phyloP scores from a whole-genome alignment of 2,113 vertebrate species.

The Lagopus muta region DNA sequence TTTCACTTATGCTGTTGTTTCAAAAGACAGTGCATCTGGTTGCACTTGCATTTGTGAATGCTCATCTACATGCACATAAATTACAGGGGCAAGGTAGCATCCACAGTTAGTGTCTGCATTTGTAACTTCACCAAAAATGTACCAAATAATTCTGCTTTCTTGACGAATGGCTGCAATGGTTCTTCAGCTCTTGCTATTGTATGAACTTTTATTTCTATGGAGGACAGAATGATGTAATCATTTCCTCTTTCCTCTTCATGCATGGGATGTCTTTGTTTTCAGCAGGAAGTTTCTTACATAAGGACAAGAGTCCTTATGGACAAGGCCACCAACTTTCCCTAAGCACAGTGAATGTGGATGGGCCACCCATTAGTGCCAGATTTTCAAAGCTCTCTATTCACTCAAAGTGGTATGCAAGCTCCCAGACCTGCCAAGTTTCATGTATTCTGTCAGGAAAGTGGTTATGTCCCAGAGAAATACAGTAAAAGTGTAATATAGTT shows the following conservation, averaged over 20 bases:
- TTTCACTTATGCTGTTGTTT: neutral
- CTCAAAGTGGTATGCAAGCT: neutral
- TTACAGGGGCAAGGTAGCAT: neutral
- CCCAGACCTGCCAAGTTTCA: neutral
- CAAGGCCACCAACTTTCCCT: neutral
- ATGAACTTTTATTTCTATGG: neutral
- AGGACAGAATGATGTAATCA: neutral
- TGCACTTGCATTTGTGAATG: neutral
- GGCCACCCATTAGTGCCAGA: neutral
- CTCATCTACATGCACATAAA: neutral
- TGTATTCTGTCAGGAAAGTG: neutral
- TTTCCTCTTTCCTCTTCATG: neutral
- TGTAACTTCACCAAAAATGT: neutral
- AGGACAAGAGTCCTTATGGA: neutral
- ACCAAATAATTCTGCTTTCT: neutral
- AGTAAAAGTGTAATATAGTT: neutral
- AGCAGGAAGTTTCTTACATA: neutral
- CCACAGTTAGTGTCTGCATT: neutral
- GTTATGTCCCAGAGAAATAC: neutral
- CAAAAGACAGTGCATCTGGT: neutral
- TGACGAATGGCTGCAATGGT: neutral
- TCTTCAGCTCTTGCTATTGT: neutral
- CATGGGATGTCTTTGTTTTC: neutral
- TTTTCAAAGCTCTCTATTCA: neutral
- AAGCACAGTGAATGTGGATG: neutral